A percentile compares a stretch with the other conserved stretches of the same genome.
Evolutionary conservation across 1,140 invertebrate genomes (phyloP).

Genomic region (Euura lappo): DNA sequence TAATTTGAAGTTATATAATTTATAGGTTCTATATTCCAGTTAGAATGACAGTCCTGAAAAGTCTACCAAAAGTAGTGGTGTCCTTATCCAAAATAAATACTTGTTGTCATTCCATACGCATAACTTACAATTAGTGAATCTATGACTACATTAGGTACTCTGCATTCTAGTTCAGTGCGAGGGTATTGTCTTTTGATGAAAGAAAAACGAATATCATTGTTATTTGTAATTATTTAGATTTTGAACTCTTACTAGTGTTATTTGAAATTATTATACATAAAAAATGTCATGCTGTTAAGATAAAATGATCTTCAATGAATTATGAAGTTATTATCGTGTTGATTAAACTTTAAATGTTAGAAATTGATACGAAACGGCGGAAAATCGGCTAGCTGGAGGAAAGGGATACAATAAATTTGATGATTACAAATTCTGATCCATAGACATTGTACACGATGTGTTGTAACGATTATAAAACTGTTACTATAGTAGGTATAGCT

Average conservation of each 20-base stretch:
- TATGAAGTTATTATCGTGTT: neutral
- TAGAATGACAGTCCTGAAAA: constrained; percentile 38
- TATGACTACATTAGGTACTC: neutral
- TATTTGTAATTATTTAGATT: neutral
- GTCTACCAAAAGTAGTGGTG: constrained; percentile 38
- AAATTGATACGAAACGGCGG: neutral
- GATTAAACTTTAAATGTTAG: constrained; percentile 4
- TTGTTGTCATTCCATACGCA: neutral
- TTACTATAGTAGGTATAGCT: constrained; percentile 16
- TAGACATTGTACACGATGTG: neutral
- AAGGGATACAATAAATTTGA: neutral
- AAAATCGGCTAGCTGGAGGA: neutral
- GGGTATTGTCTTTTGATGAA: neutral
- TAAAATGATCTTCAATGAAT: constrained; percentile 15
- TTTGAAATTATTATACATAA: neutral
- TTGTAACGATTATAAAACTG: neutral
- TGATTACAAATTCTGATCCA: neutral
- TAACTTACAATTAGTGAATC: neutral
- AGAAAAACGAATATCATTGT: neutral
- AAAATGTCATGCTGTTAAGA: constrained; percentile 57
- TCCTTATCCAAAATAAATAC: neutral
- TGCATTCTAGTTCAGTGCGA: neutral
- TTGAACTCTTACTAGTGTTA: neutral
- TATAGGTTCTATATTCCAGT: neutral
- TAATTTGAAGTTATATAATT: neutral